Conservation (phyloP, 2,888 invertebrate genomes). For the Girardia tigrina region DNA sequence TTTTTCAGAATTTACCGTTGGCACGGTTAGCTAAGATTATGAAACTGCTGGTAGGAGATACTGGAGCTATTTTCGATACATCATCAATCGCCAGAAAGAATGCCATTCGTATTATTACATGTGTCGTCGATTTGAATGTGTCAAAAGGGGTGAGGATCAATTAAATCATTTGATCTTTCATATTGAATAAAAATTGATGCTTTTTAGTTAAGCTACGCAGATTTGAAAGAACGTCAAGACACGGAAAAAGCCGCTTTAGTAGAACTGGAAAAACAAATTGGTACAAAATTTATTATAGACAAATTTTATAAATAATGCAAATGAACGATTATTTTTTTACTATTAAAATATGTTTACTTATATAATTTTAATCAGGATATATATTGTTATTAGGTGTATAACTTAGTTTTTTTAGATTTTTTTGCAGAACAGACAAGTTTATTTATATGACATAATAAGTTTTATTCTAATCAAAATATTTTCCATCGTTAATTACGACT, state of each 20-base stretch:
- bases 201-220: not conserved
- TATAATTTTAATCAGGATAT: too few relatives aligned
- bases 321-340: too few relatives aligned
- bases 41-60: constrained; percentile 57
- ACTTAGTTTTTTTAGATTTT: too few relatives aligned
- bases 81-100: constrained; percentile 70
- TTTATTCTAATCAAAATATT: too few relatives aligned
- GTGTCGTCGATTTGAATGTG: constrained; percentile 70
- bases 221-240: not conserved
- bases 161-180: not conserved
- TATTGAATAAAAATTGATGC: not conserved
- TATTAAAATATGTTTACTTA: too few relatives aligned
- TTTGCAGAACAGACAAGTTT: too few relatives aligned
- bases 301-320: too few relatives aligned
- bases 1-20: constrained; percentile 45
- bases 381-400: too few relatives aligned
- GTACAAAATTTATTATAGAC: too few relatives aligned
- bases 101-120: constrained; percentile 64
- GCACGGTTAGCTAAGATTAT: constrained; percentile 57
- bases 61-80: constrained; percentile 60
- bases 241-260: not conserved
- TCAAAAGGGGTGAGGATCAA: constrained; percentile 18
- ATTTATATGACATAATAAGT: too few relatives aligned
- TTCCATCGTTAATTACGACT: too few relatives aligned
- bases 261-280: not conserved